A percentile compares a stretch with the other conserved stretches of the same genome.
These are phyloP conservation scores for Agrilus cyanescens DNA, from an alignment of 2,888 invertebrate species.

Conservation along the genomic window DNA sequence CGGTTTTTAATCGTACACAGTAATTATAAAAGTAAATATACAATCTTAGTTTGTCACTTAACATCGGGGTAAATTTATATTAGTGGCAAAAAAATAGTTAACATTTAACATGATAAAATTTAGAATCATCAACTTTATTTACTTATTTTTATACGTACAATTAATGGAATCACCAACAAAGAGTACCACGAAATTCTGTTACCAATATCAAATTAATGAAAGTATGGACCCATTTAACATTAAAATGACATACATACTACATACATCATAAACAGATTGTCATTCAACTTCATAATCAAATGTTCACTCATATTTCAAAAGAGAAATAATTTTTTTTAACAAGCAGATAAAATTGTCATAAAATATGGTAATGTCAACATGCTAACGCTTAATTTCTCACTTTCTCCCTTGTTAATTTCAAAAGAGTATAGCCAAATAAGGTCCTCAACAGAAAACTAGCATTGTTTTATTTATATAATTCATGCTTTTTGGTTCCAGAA, in stretches of 20 bases:
- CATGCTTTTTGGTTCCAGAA: no score
- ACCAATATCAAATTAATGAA: slow-evolving; percentile 9
- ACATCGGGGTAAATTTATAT: no score
- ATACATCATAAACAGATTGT: slow-evolving; percentile 23
- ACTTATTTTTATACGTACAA: slow-evolving; percentile 6
- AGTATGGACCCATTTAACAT: slow-evolving; percentile 2
- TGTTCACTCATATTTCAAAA: neutral
- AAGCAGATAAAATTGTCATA: no score
- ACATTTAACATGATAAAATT: slow-evolving; percentile 12
- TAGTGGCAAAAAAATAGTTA: no score
- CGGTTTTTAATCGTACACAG: no score
- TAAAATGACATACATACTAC: slow-evolving; percentile 12
- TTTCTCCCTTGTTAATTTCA: slow-evolving; percentile 1
- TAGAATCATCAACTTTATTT: slow-evolving; percentile 13
- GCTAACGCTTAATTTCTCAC: neutral
- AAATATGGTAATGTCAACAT: no score
- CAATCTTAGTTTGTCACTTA: no score
- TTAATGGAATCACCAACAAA: slow-evolving; percentile 1
- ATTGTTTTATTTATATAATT: no score
- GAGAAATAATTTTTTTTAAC: neutral
- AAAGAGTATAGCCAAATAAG: slow-evolving; percentile 8
- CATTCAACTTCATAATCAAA: slow-evolving; percentile 17
- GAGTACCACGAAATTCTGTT: slow-evolving; percentile 9
- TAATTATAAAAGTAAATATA: no score
- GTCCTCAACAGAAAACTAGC: slow-evolving; percentile 6